These are phyloP conservation scores for Cephus pulcher DNA, from an alignment of 2,888 invertebrate genomes.

Conservation along the genomic window DNA sequence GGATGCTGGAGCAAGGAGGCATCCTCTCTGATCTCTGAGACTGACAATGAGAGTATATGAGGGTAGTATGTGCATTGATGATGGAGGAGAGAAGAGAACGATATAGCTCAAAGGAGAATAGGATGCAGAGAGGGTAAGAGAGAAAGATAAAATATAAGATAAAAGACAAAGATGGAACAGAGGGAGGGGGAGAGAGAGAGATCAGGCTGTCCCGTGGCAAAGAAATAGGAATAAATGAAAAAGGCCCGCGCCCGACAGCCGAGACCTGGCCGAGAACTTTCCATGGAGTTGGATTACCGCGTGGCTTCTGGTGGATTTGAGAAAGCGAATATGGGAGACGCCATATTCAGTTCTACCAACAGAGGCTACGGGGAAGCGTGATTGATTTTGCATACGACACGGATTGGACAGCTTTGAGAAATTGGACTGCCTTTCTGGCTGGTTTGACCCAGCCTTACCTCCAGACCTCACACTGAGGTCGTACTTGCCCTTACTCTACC, in stretches of 20 bases:
- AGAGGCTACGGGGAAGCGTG: constrained; percentile 42
- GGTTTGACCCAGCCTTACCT: constrained; percentile 34
- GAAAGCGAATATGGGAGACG: constrained; percentile 27
- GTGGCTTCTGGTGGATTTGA: constrained; percentile 51
- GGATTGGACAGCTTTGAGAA: constrained; percentile 67
- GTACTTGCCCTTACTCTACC: constrained; percentile 21
- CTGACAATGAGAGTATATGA: no score
- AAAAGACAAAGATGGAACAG: constrained; percentile 22
- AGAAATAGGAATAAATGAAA: neutral
- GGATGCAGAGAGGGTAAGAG: constrained; percentile 24
- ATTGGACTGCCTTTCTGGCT: constrained; percentile 62
- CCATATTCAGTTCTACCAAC: no score
- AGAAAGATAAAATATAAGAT: constrained; percentile 22
- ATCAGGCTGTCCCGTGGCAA: no score
- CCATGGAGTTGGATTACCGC: constrained; percentile 19
- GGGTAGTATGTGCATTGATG: no score
- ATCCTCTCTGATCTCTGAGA: no score
- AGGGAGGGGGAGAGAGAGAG: constrained; percentile 2
- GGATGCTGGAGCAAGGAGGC: no score
- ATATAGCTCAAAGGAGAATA: constrained; percentile 31
- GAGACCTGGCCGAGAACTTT: constrained; percentile 14
- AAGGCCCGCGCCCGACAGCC: neutral
- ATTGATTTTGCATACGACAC: constrained; percentile 67
- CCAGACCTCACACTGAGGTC: constrained; percentile 15
- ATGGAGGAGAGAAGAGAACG: no score